These are phyloP conservation scores for Bombus waltoni DNA, from an alignment of 1,140 invertebrate species.

Conservation along the genomic window DNA sequence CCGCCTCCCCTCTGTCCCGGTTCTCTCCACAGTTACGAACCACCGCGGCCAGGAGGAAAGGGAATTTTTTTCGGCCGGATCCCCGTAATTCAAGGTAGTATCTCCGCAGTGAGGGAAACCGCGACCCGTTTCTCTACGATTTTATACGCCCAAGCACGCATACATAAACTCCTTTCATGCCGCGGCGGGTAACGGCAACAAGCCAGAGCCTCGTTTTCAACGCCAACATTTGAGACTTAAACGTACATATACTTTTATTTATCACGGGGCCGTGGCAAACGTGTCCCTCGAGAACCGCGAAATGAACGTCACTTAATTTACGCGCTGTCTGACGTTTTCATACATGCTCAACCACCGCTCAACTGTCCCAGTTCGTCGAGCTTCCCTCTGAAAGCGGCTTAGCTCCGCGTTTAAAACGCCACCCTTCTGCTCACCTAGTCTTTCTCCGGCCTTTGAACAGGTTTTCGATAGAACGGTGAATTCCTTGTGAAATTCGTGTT, in stretches of 20 bases:
- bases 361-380: conserved; percentile 37
- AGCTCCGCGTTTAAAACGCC: not conserved
- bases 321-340: conserved; percentile 33
- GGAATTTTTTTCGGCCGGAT: not conserved
- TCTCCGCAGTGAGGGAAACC: conserved; percentile 9
- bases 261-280: conserved; percentile 15
- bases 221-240: conserved; percentile 32
- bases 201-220: not conserved
- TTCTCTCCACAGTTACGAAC: not conserved
- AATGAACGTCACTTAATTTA: conserved; percentile 40
- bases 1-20: not conserved
- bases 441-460: not conserved
- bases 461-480: not conserved
- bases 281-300: conserved; percentile 15
- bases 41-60: not conserved
- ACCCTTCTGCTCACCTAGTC: not conserved
- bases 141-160: conserved; percentile 43
- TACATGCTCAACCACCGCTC: not conserved
- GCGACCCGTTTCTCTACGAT: conserved; percentile 23
- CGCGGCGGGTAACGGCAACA: not conserved
- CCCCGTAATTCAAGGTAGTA: conserved; percentile 46
- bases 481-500: conserved; percentile 4
- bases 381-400: not conserved
- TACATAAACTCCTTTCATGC: conserved; percentile 38
- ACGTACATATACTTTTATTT: conserved; percentile 41